Evolutionary conservation across 1,140 invertebrate genomes (phyloP).

Genomic region (Pentalonia nigronervosa): DNA sequence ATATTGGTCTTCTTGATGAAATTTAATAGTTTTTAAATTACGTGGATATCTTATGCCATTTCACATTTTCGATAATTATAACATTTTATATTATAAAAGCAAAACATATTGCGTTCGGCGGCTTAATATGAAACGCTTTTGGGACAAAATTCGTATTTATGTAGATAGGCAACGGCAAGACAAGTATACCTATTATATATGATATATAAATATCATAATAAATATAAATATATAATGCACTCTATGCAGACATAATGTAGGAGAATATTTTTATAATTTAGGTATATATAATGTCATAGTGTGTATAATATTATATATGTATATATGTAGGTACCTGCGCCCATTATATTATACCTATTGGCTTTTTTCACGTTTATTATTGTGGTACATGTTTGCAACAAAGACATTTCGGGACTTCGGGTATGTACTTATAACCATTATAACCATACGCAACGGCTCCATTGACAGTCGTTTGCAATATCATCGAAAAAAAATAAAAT

Average conservation of each 20-base stretch:
- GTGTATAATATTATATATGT: not conserved
- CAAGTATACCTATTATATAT: not conserved
- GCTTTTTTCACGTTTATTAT: not conserved
- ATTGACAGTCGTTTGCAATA: not conserved
- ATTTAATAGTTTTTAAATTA: not conserved
- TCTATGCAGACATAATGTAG: not conserved
- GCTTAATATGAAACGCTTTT: not conserved
- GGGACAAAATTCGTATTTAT: not conserved
- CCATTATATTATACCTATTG: not conserved
- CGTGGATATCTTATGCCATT: not conserved
- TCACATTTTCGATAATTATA: not conserved
- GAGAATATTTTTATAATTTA: not conserved
- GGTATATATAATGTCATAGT: no score
- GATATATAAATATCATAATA: no score
- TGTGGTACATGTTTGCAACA: not conserved
- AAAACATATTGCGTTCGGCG: not conserved
- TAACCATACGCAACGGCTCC: not conserved
- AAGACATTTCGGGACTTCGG: not conserved
- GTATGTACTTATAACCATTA: no score
- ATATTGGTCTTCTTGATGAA: not conserved
- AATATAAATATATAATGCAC: conserved; percentile 16
- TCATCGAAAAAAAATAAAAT: conserved; percentile 19
- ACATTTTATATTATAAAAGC: not conserved
- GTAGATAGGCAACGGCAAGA: not conserved
- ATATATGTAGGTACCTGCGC: not conserved